Percentiles rank a stretch among this genome's conserved stretches.
These are phyloP conservation scores for Trematocara nigrifrons DNA, from an alignment of 2,113 vertebrate species.

Conservation along the genomic window DNA sequence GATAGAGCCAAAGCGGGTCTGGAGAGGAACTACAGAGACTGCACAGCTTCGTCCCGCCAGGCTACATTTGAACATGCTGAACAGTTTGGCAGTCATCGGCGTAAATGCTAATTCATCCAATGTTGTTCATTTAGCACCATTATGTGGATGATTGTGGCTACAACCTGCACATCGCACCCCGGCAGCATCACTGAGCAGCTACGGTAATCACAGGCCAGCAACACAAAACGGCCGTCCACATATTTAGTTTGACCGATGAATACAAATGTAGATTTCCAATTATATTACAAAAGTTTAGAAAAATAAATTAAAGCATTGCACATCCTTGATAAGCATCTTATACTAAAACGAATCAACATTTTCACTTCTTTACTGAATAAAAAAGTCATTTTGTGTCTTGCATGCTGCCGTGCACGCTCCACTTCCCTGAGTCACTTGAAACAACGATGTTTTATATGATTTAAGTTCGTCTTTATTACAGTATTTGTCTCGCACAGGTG, in stretches of 20 bases:
- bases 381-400: background rate
- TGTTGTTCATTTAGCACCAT: background rate
- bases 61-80: background rate
- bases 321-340: background rate
- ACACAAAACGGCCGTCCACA: background rate
- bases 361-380: background rate
- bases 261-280: background rate
- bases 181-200: background rate
- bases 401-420: background rate
- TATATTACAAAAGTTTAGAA: background rate
- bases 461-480: background rate
- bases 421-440: background rate
- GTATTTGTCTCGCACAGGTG: background rate
- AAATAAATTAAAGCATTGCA: background rate
- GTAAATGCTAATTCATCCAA: background rate
- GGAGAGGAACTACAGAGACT: background rate
- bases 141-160: background rate
- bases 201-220: background rate
- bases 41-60: background rate
- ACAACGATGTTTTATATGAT: background rate
- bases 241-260: background rate
- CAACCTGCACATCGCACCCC: background rate
- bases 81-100: background rate
- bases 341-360: background rate
- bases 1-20: background rate